Percentiles rank a stretch among this genome's conserved stretches.
Evolutionary conservation across 2,888 invertebrate species (phyloP).

Genomic region (Alviniconcha strummeri): DNA sequence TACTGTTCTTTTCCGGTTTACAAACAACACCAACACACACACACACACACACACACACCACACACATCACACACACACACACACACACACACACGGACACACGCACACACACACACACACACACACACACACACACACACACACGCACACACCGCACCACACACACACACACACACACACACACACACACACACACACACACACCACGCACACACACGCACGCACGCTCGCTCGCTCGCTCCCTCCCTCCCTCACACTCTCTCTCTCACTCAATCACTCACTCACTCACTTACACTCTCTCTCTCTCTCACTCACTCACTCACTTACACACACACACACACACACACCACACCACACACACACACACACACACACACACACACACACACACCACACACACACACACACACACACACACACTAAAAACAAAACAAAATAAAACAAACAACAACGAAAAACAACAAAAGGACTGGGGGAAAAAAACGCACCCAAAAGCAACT

Average conservation of each 20-base stretch:
- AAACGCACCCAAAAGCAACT: too few relatives aligned
- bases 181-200: neutral
- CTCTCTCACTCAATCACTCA: neutral
- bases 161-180: neutral
- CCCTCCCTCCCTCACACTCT: too few relatives aligned
- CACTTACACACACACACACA: neutral
- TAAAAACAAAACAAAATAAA: neutral
- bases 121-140: too few relatives aligned
- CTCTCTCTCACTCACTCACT: neutral
- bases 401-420: neutral
- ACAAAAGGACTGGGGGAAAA: too few relatives aligned
- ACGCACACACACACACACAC: too few relatives aligned
- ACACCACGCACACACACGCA: neutral
- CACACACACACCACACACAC: neutral
- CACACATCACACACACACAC: too few relatives aligned
- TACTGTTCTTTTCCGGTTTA: too few relatives aligned
- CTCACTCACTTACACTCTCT: neutral
- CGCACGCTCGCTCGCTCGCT: neutral
- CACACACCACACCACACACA: conserved; percentile 3
- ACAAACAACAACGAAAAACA: too few relatives aligned
- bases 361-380: neutral
- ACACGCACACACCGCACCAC: neutral
- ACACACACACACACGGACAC: too few relatives aligned
- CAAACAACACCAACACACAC: too few relatives aligned
- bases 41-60: too few relatives aligned